Evolutionary conservation across 1,140 invertebrate genomes (phyloP), one percentile per base, ranked within the genome.

Genomic region (Pectinophora gossypiella): DNA sequence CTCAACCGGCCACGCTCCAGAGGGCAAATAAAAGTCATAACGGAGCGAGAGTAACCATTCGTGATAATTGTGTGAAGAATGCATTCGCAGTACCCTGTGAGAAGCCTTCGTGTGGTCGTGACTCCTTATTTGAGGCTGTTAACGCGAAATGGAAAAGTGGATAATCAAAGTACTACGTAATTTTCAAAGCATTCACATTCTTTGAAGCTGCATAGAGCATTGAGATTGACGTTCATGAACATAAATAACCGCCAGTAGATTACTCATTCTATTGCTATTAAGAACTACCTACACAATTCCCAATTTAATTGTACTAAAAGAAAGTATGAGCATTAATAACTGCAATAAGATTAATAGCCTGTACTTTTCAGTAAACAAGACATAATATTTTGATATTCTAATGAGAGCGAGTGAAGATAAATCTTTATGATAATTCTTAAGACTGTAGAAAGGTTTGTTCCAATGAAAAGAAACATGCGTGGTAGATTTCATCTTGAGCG

Each of bases 11-110:
- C 32, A 61, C 62, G 64, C 47, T 62, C 21, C 48, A 56, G 59
- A 71, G 73, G 69, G 69, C 74, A 78, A 80, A 82, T 81, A 76
- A 66, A 78, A 73, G 72, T 76, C 65, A 71, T 75, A 83, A 79
- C 72, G 69, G 66, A 65, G 65, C 65, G 52, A 57, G 59, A 72
- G 56, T 64, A 61, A 64, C 70, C 60, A 65, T 35, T 42, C 38
- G 36, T 52, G 61, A 68, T 68, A 68, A 74, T 74, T 67, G 68
- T 69, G 60, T 69, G 56, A 69, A 70, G 64, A 70, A 75, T 70
- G 66, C 72, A 73, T 74, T 76, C 54, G 67, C 63, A 54, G 57
- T 48, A 63, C 57, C 43, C 51, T 61, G 64, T 66, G 61, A 72
- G 68, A 63, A 63, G 56, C 64, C 45, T 47, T 59, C 54, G 51